These are phyloP conservation scores for Gnathonemus echidnorhynchus DNA, from an alignment of 2,113 vertebrate genomes.

Conservation along the genomic window DNA sequence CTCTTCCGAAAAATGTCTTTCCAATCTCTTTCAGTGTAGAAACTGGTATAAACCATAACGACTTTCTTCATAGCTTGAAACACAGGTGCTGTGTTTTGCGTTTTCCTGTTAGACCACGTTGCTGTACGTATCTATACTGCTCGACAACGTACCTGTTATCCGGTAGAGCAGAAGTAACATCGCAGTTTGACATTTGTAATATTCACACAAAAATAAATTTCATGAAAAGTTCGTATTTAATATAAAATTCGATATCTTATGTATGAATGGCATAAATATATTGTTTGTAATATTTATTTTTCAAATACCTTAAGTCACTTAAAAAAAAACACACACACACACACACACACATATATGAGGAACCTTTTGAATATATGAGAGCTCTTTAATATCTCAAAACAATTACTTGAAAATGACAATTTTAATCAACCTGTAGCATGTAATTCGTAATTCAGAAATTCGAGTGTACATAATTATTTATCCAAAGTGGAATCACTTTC, in stretches of 20 bases:
- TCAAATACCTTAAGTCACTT: background rate
- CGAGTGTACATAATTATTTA: background rate
- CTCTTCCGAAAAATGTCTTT: conserved; percentile 66
- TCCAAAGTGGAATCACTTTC: background rate
- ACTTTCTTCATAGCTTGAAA: conserved; percentile 61
- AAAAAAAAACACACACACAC: too few species aligned
- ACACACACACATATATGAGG: too few species aligned
- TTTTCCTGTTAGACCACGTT: conserved; percentile 59
- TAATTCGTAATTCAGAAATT: background rate
- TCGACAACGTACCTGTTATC: background rate
- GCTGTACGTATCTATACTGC: background rate
- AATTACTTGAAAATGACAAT: background rate
- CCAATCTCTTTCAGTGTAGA: conserved; percentile 50
- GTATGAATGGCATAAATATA: background rate
- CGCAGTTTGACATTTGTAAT: background rate
- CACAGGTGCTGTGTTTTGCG: conserved; percentile 57
- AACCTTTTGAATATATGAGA: too few species aligned
- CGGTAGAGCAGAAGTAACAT: too few species aligned
- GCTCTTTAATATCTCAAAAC: background rate
- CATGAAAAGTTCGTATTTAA: background rate
- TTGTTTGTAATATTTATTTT: background rate
- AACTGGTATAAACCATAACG: conserved; percentile 59
- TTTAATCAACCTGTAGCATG: background rate
- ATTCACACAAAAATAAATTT: background rate
- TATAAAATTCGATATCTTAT: background rate